Conservation (phyloP, 2,888 invertebrate genomes). For the Drosophila bunnanda region DNA sequence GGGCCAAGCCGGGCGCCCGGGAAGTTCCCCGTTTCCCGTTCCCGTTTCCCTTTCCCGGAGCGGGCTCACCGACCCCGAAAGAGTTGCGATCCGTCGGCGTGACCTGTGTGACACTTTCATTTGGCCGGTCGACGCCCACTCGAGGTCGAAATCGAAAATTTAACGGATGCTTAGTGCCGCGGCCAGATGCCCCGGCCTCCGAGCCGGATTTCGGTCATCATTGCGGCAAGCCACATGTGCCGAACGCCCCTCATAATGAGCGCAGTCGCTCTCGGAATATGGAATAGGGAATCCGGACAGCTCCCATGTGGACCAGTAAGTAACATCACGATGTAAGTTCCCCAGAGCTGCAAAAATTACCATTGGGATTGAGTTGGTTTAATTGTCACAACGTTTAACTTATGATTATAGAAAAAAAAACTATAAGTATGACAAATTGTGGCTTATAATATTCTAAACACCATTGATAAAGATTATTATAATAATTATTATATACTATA, state of each 20-base stretch:
- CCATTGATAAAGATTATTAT: too few relatives aligned
- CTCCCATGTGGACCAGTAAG: slow-evolving; percentile 9
- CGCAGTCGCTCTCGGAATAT: slow-evolving; percentile 15
- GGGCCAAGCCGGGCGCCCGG: slow-evolving; percentile 45
- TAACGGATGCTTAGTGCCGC: slow-evolving; percentile 62
- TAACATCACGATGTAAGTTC: slow-evolving; percentile 15
- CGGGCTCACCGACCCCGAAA: slow-evolving; percentile 36
- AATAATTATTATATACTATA: neutral
- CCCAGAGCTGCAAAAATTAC: neutral
- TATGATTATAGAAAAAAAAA: neutral
- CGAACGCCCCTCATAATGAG: slow-evolving; percentile 77
- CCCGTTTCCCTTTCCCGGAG: neutral
- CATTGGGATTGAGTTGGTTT: neutral
- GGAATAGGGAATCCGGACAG: slow-evolving; percentile 2
- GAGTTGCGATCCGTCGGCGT: slow-evolving; percentile 60
- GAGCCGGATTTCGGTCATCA: slow-evolving; percentile 52
- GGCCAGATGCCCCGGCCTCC: slow-evolving; percentile 63
- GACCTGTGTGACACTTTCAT: slow-evolving; percentile 72
- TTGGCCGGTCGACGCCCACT: slow-evolving; percentile 78
- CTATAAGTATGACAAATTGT: neutral
- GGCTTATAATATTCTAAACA: neutral
- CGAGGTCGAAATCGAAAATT: slow-evolving; percentile 61
- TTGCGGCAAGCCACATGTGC: slow-evolving; percentile 53
- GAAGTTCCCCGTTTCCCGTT: slow-evolving; percentile 46
- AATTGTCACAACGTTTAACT: neutral